phyloP scores from a whole-genome alignment of 64 coral and sea anemone species.

The Platygyra sinensis region DNA sequence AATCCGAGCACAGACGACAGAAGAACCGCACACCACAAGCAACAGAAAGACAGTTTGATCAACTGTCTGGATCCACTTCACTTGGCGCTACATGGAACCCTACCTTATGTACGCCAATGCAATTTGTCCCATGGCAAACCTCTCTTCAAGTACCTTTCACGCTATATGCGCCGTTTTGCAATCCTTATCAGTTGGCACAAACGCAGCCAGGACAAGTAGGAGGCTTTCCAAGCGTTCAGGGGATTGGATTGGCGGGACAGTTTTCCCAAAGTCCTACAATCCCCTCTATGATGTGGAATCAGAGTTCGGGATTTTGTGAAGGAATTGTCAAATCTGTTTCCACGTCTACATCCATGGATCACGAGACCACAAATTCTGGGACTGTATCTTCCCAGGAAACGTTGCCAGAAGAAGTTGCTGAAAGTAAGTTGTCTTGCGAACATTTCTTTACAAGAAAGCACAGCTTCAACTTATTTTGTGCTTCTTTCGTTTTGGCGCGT shows the following conservation, averaged over 20 bases:
- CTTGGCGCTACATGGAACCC: neutral
- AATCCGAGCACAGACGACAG: neutral
- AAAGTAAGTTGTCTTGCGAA: neutral
- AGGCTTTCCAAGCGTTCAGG: neutral
- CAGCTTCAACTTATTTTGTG: neutral
- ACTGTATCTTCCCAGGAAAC: neutral
- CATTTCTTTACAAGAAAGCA: neutral
- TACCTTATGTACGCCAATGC: constrained; percentile 11
- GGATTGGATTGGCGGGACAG: neutral
- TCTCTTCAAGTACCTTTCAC: constrained; percentile 26
- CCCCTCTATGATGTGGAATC: neutral
- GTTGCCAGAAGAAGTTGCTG: neutral
- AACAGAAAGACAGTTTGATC: neutral
- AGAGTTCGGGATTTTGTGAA: neutral
- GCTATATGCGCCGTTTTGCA: constrained; percentile 35
- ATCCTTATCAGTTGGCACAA: constrained; percentile 32
- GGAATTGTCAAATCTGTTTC: neutral
- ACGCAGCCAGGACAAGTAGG: neutral
- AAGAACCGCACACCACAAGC: neutral
- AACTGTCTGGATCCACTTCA: neutral
- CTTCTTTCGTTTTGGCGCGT: too few species aligned
- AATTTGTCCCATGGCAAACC: constrained; percentile 33
- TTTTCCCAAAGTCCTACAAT: neutral
- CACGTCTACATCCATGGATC: neutral
- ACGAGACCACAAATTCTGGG: neutral